phyloP scores from a whole-genome alignment of 1,140 invertebrate species.

The Pogonomyrmex californicus region DNA sequence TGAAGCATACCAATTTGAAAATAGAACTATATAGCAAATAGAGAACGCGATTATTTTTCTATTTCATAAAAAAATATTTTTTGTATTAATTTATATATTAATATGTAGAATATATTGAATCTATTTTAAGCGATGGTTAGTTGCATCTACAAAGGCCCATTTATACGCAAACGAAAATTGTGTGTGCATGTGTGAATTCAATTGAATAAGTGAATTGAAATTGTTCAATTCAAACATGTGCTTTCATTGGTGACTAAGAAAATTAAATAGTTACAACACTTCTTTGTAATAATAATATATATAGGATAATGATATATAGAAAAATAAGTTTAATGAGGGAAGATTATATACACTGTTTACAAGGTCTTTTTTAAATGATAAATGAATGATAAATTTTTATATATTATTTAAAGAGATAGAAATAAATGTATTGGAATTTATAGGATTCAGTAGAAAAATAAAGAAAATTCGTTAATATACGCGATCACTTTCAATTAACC shows the following conservation, averaged over 20 bases:
- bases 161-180: constrained; percentile 9
- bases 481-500: not conserved
- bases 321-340: not conserved
- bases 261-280: not conserved
- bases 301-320: not conserved
- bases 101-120: not conserved
- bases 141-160: not conserved
- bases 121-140: not conserved
- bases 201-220: constrained; percentile 19
- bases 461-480: not conserved
- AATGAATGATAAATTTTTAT: not conserved
- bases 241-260: not conserved
- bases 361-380: not conserved
- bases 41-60: not conserved
- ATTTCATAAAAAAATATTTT: not conserved
- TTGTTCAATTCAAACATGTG: not conserved
- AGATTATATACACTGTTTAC: constrained; percentile 37
- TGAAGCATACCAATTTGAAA: not conserved
- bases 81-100: not conserved
- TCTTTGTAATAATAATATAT: constrained; percentile 1
- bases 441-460: constrained; percentile 1
- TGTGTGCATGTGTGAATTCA: not conserved
- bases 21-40: not conserved
- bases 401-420: not conserved
- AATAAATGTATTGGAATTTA: not conserved